Conservation (phyloP, 2,113 vertebrate genomes). For the Microcebus lehilahytsara region DNA sequence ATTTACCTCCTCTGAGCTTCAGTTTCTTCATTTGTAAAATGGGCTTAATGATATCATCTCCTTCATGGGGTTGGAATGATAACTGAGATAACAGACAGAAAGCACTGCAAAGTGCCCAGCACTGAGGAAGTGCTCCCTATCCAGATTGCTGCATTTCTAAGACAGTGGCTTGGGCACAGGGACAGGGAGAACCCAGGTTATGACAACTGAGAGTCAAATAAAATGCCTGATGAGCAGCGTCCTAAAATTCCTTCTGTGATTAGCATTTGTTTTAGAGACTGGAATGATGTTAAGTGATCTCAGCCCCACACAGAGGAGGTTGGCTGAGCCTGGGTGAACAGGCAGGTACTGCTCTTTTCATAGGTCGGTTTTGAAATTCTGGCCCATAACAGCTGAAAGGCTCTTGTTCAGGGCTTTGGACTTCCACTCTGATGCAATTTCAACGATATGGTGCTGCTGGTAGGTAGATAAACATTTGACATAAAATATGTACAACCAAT, state of each 20-base stretch:
- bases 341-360: background rate
- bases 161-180: background rate
- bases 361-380: background rate
- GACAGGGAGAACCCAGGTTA: background rate
- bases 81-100: background rate
- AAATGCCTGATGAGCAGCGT: background rate
- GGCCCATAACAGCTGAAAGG: background rate
- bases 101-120: background rate
- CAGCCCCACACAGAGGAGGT: background rate
- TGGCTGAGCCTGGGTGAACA: background rate
- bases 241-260: background rate
- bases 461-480: background rate
- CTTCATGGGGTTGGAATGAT: background rate
- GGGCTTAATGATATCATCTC: background rate
- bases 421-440: background rate
- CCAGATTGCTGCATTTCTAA: background rate
- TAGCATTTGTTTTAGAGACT: background rate
- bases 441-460: background rate
- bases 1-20: background rate
- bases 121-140: background rate
- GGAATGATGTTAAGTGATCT: background rate
- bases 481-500: background rate
- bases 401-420: background rate
- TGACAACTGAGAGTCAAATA: background rate
- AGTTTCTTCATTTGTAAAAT: background rate